These are phyloP conservation scores for Drosophila repletoides DNA, from an alignment of 1,140 invertebrate species.

Conservation along the genomic window DNA sequence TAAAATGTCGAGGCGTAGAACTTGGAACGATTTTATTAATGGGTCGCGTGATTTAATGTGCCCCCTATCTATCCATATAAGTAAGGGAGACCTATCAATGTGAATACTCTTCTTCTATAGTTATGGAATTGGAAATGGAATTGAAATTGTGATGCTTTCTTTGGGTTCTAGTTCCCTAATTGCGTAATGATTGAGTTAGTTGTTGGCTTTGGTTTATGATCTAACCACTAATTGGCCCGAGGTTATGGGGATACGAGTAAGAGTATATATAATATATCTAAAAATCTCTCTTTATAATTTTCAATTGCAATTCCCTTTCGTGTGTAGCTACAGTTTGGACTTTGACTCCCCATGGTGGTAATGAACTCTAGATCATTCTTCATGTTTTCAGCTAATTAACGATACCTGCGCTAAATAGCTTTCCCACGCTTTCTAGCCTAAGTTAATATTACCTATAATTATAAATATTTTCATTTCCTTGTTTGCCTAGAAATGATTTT, in stretches of 20 bases:
- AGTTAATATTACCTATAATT: too few species aligned
- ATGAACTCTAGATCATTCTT: constrained; percentile 30
- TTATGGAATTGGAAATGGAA: constrained; percentile 20
- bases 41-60: constrained; percentile 75
- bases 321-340: constrained; percentile 6
- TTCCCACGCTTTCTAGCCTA: constrained; percentile 35
- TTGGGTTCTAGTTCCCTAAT: constrained; percentile 49
- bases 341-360: constrained; percentile 51
- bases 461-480: too few species aligned
- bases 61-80: constrained; percentile 18
- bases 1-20: constrained; percentile 32
- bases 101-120: constrained; percentile 8
- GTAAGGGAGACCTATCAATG: constrained; percentile 36
- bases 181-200: constrained; percentile 76
- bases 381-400: constrained; percentile 26
- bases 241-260: neutral
- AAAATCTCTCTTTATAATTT: too few species aligned
- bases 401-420: neutral
- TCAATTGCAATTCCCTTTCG: constrained; percentile 38
- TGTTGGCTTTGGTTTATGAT: constrained; percentile 53
- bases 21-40: constrained; percentile 72
- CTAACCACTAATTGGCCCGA: constrained; percentile 61
- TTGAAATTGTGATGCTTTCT: neutral
- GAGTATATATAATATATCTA: too few species aligned
- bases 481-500: too few species aligned